Evolutionary conservation across 2,113 vertebrate genomes (phyloP), one percentile per base, ranked within the genome.

Genomic region (Tursiops truncatus): DNA sequence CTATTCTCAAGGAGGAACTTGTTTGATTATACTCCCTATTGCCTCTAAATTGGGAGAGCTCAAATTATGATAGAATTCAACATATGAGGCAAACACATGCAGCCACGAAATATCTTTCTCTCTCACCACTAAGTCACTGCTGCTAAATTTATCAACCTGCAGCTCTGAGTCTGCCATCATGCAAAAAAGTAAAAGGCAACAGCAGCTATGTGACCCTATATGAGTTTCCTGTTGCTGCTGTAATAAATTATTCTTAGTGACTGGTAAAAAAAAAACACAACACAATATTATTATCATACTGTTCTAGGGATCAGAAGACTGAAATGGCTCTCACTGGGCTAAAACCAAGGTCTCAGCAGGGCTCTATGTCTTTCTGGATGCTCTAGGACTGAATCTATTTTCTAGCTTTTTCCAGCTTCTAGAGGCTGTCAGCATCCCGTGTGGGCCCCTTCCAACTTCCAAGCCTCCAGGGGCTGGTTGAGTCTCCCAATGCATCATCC

Each of bases 41-140:
- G 44, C 38, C 17, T 71, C 44, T 41, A n/a, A 67, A 23, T 10
- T n/a, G 7, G 26, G 28, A 26, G 36, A 86, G n/a, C 25, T 36
- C 3, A 3, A 20, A 15, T 21, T 28, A 15, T 21, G 65, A 33
- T 26, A 9, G 77, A 44, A 58, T 76, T 68, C 50, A 62, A 12
- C 20, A 15, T 1, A 4, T 3, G 23, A 74, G 28, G 17, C 9
- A 28, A 65, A 63, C 2, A 0, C 23, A 3, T 0, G 2, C 41
- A 56, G 47, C 23, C 67, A 25, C 1, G 47, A 38, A 67, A 14
- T 36, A 31, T 56, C 21, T 25, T 38, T 65, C 58, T 18, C 44
- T 70, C 36, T 44, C 58, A 41, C 31, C 41, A n/a, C 13, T 9
- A 44, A 15, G 63, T 68, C 38, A 47, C 77, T 11, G 70, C 73